Evolutionary conservation across 2,797 vertebrate species (phyloP).

Genomic region (Carapus acus): DNA sequence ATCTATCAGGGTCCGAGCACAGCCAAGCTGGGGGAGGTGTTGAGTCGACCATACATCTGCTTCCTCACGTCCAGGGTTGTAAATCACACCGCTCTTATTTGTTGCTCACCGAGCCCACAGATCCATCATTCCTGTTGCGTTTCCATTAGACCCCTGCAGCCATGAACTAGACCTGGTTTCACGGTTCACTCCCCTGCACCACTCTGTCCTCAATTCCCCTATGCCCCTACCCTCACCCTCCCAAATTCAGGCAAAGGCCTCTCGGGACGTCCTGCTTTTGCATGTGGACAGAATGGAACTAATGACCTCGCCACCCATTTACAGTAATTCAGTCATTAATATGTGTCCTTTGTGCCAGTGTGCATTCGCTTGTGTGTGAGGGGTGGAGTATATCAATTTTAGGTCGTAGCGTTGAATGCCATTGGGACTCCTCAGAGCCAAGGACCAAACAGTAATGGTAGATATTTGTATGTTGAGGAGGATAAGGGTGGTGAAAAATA

Average conservation of each 20-base stretch:
- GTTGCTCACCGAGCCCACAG: conserved; percentile 11
- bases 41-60: conserved; percentile 9
- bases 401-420: conserved; percentile 25
- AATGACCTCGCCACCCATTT: conserved; percentile 32
- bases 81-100: conserved; percentile 12
- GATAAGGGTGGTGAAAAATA: too few relatives aligned
- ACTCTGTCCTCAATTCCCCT: not conserved
- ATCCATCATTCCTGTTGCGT: conserved; percentile 16
- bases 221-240: not conserved
- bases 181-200: not conserved
- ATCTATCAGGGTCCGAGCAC: conserved; percentile 37
- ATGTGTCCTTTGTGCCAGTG: conserved; percentile 15
- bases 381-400: conserved; percentile 25
- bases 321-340: conserved; percentile 46
- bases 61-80: conserved; percentile 19
- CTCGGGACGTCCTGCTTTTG: conserved; percentile 29
- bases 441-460: conserved; percentile 12
- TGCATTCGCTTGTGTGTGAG: conserved; percentile 1
- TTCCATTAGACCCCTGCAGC: not conserved
- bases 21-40: conserved; percentile 30
- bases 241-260: conserved; percentile 20
- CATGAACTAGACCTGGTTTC: not conserved
- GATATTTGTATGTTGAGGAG: conserved; percentile 7
- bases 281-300: conserved; percentile 38
- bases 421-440: not conserved